Percentiles rank a stretch among this genome's conserved stretches.
phyloP scores from a whole-genome alignment of 2,797 vertebrate species.

The Cossypha heuglini region DNA sequence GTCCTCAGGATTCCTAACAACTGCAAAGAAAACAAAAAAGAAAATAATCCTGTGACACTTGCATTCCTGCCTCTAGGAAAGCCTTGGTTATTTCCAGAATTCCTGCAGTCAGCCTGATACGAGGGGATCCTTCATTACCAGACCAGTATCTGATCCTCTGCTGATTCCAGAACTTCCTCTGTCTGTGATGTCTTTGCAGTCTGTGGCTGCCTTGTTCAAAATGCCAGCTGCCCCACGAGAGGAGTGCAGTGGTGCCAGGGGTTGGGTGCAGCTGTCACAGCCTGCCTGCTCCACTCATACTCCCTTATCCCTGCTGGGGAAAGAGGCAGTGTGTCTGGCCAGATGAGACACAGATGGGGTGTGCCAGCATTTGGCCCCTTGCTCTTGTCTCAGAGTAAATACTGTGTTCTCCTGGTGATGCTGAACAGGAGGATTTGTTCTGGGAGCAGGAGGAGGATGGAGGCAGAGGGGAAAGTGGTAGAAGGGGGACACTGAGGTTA shows the following conservation, averaged over 20 bases:
- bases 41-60: background rate
- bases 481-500: background rate
- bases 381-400: background rate
- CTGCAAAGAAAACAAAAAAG: background rate
- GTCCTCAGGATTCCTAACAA: background rate
- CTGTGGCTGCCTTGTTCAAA: background rate
- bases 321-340: background rate
- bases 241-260: background rate
- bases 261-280: background rate
- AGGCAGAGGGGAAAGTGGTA: background rate
- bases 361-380: background rate
- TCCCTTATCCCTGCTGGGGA: accelerated
- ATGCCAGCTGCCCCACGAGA: background rate
- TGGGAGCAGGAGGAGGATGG: background rate
- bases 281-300: background rate
- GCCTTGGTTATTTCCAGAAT: background rate
- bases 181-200: background rate
- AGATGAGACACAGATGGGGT: background rate
- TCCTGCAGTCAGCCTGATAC: background rate
- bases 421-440: background rate
- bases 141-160: background rate
- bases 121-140: background rate
- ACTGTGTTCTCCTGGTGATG: background rate
- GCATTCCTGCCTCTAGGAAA: background rate
- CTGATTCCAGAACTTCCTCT: background rate